Percentiles rank a stretch among this genome's conserved stretches.
Conservation (phyloP, 2,888 invertebrate species). For the Neoitamus cyanurus region DNA sequence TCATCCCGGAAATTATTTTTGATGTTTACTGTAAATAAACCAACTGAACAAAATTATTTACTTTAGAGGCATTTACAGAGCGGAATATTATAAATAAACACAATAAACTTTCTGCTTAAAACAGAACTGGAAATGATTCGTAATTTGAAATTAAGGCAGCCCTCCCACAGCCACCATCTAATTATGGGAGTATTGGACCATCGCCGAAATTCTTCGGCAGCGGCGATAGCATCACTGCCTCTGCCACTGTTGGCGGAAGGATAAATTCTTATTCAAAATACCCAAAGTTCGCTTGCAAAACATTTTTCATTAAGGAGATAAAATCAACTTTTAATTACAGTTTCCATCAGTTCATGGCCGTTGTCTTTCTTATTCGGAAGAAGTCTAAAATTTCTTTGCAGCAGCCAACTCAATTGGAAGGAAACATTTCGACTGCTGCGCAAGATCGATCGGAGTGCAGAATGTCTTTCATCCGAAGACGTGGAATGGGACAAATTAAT, state of each 20-base stretch:
- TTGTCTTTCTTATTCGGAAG: background rate
- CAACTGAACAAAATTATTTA: no score
- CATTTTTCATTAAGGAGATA: constrained; percentile 36
- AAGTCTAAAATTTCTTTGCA: background rate
- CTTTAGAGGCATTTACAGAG: no score
- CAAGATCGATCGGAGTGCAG: background rate
- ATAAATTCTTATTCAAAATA: constrained; percentile 9
- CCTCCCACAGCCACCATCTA: no score
- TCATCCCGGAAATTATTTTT: no score
- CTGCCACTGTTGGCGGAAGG: background rate
- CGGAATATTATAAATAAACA: no score
- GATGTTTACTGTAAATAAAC: no score
- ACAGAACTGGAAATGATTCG: no score
- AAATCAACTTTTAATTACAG: constrained; percentile 38
- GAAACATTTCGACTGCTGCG: background rate
- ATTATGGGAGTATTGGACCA: background rate
- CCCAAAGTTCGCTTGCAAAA: constrained; percentile 5
- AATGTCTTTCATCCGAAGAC: background rate
- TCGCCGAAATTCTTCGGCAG: background rate
- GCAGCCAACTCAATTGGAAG: background rate
- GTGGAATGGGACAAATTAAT: constrained; percentile 18
- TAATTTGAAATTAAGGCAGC: no score
- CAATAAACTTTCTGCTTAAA: no score
- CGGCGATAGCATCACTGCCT: background rate
- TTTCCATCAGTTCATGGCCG: constrained; percentile 9